These are phyloP conservation scores for Stenoptilia bipunctidactyla DNA, from an alignment of 2,888 invertebrate species.

Conservation along the genomic window DNA sequence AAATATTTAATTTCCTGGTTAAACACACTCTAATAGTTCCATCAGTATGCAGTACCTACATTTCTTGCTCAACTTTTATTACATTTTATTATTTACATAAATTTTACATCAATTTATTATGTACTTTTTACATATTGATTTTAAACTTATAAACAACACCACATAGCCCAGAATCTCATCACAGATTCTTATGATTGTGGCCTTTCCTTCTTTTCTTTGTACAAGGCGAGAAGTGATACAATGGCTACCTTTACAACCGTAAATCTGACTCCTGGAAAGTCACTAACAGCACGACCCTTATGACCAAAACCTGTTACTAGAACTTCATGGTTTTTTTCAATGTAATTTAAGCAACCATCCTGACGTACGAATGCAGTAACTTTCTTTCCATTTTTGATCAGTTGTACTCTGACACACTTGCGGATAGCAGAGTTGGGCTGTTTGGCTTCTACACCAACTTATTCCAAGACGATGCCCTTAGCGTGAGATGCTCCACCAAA, in stretches of 20 bases:
- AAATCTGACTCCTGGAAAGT: conserved; percentile 97
- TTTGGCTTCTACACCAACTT: conserved; percentile 99
- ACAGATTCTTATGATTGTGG: conserved; percentile 90
- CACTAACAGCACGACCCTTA: conserved; percentile 99
- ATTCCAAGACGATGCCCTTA: conserved; percentile 99
- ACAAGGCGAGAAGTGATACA: conserved; percentile 96
- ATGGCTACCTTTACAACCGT: conserved; percentile 99
- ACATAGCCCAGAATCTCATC: conserved; percentile 55
- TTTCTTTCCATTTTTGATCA: conserved; percentile 99
- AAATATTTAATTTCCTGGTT: no score
- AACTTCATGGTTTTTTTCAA: conserved; percentile 99
- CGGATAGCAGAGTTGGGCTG: conserved; percentile 99
- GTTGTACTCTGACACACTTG: conserved; percentile 98
- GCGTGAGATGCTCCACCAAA: conserved; percentile 99
- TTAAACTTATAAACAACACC: conserved; percentile 60
- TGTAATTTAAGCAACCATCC: conserved; percentile 99
- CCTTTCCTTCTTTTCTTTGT: conserved; percentile 99
- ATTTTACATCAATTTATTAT: conserved; percentile 55
- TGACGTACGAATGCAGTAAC: conserved; percentile 99
- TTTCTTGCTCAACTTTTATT: no score
- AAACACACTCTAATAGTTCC: no score
- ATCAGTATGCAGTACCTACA: no score
- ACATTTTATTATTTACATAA: no score
- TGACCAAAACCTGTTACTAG: conserved; percentile 99
- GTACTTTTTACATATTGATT: conserved; percentile 54